Conservation (phyloP, 2,888 invertebrate species). For the Rhorus exstirpatorius region DNA sequence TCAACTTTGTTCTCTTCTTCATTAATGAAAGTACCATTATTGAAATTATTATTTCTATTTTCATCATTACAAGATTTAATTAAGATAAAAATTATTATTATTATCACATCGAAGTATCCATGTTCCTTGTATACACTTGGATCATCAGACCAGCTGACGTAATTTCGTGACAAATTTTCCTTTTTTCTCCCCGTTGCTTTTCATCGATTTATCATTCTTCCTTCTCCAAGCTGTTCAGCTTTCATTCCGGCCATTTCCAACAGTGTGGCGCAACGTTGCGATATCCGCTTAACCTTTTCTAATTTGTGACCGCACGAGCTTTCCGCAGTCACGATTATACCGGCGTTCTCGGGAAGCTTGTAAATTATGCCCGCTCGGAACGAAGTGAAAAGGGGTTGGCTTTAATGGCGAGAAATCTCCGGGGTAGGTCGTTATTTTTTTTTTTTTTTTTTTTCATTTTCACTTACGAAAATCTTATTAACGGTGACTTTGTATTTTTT, state of each 20-base stretch:
- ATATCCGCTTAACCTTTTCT: conserved; percentile 61
- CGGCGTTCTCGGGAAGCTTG: conserved; percentile 40
- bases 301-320: conserved; percentile 53
- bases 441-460: conserved; percentile 10
- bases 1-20: conserved; percentile 25
- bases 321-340: conserved; percentile 39
- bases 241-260: conserved; percentile 26
- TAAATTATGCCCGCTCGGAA: conserved; percentile 45
- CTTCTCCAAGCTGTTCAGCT: not conserved
- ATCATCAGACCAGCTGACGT: conserved; percentile 12
- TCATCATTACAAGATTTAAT: conserved; percentile 12
- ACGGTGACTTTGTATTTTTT: not conserved
- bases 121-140: not conserved
- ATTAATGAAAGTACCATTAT: conserved; percentile 54
- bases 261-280: conserved; percentile 33
- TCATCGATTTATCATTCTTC: conserved; percentile 25
- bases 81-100: conserved; percentile 43
- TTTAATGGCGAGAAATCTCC: conserved; percentile 39
- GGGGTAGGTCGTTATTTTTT: not conserved
- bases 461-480: conserved; percentile 9
- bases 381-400: conserved; percentile 43
- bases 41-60: conserved; percentile 39
- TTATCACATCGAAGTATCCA: not conserved
- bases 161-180: conserved; percentile 12
- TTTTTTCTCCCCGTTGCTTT: not conserved